Conservation (phyloP, 2,113 vertebrate genomes). For the Redunca redunca region DNA sequence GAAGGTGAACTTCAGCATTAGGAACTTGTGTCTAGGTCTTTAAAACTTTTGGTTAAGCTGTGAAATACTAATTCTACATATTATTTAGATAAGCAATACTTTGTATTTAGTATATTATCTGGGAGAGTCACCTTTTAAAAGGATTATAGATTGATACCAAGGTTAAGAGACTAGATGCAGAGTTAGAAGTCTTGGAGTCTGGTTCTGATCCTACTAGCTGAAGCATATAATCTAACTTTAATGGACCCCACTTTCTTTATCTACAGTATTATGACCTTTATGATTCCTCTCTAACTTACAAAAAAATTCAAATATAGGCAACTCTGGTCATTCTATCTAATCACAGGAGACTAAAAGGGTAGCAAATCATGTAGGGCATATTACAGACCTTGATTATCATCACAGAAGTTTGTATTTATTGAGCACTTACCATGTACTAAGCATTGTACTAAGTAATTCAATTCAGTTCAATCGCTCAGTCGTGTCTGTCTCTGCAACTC, state of each 20-base stretch:
- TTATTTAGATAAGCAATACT: not conserved
- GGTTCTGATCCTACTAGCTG: not conserved
- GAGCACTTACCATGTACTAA: not conserved
- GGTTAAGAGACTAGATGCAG: not conserved
- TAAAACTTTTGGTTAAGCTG: not conserved
- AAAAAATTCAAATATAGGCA: not conserved
- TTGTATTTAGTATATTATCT: not conserved
- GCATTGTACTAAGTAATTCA: not conserved
- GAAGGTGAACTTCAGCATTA: not conserved
- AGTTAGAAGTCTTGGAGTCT: not conserved
- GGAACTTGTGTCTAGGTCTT: not conserved
- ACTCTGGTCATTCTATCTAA: not conserved
- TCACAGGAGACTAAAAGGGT: not conserved
- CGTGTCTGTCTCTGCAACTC: rapidly evolving
- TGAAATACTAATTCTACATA: not conserved
- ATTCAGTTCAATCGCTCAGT: not conserved
- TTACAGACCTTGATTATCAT: not conserved
- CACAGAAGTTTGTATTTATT: not conserved
- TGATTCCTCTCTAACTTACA: not conserved
- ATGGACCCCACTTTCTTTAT: not conserved
- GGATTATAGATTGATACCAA: not conserved
- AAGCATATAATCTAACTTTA: not conserved
- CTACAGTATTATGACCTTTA: not conserved
- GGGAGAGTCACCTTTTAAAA: not conserved
- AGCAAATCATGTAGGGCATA: not conserved